Conservation (phyloP, 2,113 vertebrate species). For the Fulmarus glacialis region DNA sequence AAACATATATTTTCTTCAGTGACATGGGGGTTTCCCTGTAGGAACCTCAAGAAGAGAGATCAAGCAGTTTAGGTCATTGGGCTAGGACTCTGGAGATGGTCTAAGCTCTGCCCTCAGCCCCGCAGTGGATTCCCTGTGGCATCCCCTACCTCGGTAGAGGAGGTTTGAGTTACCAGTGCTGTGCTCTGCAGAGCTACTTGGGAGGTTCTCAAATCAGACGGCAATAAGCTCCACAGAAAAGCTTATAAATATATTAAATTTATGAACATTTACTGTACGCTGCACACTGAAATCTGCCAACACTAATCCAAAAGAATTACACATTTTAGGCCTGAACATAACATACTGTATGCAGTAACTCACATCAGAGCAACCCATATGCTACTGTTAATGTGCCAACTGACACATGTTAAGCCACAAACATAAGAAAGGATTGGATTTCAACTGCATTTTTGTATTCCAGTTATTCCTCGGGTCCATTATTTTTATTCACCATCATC, state of each 20-base stretch:
- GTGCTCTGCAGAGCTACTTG: constrained; percentile 9
- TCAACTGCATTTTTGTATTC: constrained; percentile 61
- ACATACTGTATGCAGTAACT: constrained; percentile 76
- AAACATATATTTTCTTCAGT: not conserved
- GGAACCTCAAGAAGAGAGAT: not conserved
- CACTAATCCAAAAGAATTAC: constrained; percentile 77
- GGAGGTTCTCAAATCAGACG: not conserved
- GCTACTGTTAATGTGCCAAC: constrained; percentile 76
- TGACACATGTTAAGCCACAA: constrained; percentile 78
- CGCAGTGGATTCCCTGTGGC: not conserved
- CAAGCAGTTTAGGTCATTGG: not conserved
- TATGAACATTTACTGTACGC: constrained; percentile 71
- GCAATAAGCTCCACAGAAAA: constrained; percentile 44
- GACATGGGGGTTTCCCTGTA: not conserved
- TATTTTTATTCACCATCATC: constrained; percentile 51
- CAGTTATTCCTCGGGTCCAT: constrained; percentile 46
- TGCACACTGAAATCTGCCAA: constrained; percentile 72
- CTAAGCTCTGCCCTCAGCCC: not conserved
- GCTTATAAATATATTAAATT: constrained; percentile 71
- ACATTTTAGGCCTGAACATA: constrained; percentile 76
- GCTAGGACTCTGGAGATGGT: fast-evolving
- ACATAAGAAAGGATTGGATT: constrained; percentile 70
- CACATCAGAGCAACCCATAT: constrained; percentile 78
- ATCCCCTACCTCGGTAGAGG: not conserved
- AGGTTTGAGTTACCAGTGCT: not conserved